Evolutionary conservation across 2,113 vertebrate species (phyloP).

Genomic region (Caloenas nicobarica): DNA sequence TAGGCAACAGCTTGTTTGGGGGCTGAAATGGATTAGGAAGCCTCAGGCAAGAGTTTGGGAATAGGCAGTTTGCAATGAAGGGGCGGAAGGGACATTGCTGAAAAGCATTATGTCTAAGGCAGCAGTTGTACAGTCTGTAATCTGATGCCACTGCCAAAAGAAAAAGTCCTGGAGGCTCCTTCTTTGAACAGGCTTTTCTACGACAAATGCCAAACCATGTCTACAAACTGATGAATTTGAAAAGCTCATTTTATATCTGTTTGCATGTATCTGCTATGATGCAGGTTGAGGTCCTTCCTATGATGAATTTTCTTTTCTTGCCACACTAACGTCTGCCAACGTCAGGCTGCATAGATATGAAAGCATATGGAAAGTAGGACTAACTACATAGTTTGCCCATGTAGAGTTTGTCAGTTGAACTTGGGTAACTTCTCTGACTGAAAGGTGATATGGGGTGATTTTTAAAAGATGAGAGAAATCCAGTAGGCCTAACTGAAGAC

Average conservation of each 20-base stretch:
- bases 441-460: not conserved
- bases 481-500: not conserved
- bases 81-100: not conserved
- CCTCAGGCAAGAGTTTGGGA: not conserved
- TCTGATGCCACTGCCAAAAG: not conserved
- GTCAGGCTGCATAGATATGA: not conserved
- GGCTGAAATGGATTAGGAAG: not conserved
- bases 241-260: not conserved
- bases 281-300: not conserved
- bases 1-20: not conserved
- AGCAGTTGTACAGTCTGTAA: not conserved
- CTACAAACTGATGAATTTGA: not conserved
- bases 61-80: not conserved
- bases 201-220: not conserved
- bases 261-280: not conserved
- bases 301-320: accelerated
- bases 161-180: not conserved
- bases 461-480: not conserved
- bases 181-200: not conserved
- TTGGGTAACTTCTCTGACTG: not conserved
- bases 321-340: accelerated
- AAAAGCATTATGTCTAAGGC: not conserved
- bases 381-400: not conserved
- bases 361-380: not conserved
- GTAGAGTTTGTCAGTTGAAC: not conserved